These are phyloP conservation scores for Pammene aurita DNA, from an alignment of 2,888 invertebrate species.

Conservation along the genomic window DNA sequence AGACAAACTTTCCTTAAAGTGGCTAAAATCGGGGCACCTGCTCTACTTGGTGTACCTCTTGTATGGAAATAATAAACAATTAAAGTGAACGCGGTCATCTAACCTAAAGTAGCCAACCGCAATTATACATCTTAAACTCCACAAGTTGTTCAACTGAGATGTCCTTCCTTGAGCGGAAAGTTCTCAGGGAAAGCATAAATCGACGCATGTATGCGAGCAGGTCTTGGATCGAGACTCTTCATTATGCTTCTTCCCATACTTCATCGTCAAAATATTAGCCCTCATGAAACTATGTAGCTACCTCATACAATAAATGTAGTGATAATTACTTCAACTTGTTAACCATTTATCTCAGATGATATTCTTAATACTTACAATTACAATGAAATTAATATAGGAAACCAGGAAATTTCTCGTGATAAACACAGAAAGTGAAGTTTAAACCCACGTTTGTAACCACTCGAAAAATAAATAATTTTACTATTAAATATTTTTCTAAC, in stretches of 20 bases:
- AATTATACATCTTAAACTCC: constrained; percentile 7
- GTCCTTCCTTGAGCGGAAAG: background rate
- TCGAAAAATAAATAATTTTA: background rate
- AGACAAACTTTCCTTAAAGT: no score
- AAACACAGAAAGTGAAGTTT: no score
- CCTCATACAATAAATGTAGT: background rate
- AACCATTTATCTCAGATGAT: no score
- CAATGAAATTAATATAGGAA: background rate
- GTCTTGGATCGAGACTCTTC: constrained; percentile 21
- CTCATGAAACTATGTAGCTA: background rate
- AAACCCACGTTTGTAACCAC: no score
- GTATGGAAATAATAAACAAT: background rate
- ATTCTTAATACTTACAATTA: background rate
- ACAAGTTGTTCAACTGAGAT: background rate
- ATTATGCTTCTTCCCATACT: constrained; percentile 11
- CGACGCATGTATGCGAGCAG: constrained; percentile 3
- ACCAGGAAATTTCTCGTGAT: no score
- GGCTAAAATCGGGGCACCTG: no score
- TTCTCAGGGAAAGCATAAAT: constrained; percentile 1
- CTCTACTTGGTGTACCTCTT: no score
- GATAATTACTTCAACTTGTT: background rate
- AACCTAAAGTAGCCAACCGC: background rate
- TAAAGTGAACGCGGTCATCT: background rate
- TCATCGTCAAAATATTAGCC: constrained; percentile 23
- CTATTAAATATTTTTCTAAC: background rate